A percentile compares a stretch with the other conserved stretches of the same genome.
Evolutionary conservation across 2,113 vertebrate genomes (phyloP).

Genomic region (Prionailurus viverrinus): DNA sequence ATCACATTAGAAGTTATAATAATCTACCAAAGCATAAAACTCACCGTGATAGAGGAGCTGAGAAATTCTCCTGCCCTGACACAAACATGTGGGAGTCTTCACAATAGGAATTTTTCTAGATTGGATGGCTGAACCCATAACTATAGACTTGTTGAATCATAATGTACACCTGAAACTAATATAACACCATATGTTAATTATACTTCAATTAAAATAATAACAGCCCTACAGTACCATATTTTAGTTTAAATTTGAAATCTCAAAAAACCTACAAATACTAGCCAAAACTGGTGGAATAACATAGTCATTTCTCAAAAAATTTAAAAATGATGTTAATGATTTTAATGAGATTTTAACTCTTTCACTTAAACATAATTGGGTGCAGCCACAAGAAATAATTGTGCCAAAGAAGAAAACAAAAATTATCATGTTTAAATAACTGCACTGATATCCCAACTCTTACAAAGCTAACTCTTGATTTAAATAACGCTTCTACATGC

Average conservation of each 20-base stretch:
- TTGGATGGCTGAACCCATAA: not conserved
- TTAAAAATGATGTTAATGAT: not conserved
- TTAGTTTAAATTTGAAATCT: conserved; percentile 47
- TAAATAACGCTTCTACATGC: not conserved
- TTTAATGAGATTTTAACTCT: conserved; percentile 20
- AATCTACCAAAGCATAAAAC: not conserved
- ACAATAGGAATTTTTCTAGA: not conserved
- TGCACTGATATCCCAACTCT: not conserved
- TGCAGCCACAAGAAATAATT: not conserved
- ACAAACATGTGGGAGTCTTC: not conserved
- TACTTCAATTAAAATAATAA: not conserved
- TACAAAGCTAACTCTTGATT: not conserved
- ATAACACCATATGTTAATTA: not conserved
- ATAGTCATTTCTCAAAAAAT: conserved; percentile 27
- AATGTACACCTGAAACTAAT: not conserved
- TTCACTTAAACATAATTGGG: not conserved
- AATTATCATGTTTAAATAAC: not conserved
- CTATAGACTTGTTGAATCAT: not conserved
- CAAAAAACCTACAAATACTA: not conserved
- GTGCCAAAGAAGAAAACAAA: not conserved
- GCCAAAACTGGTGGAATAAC: not conserved
- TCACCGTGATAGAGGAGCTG: not conserved
- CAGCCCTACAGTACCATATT: not conserved
- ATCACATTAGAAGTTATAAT: not conserved
- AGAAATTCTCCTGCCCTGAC: not conserved